phyloP scores from a whole-genome alignment of 2,797 vertebrate species.

The Phataginus tricuspis region DNA sequence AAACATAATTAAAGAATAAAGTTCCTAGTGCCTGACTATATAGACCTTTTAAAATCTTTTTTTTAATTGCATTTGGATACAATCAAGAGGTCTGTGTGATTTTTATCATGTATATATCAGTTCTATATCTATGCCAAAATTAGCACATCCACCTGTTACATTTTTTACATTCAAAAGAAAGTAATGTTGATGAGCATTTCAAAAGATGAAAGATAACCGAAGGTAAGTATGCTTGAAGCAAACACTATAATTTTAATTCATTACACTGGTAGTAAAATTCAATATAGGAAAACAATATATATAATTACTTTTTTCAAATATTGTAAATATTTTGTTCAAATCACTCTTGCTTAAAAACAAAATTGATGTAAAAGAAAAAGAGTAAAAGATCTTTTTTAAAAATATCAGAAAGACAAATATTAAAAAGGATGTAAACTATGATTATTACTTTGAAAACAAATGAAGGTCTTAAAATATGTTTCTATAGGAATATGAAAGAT shows the following conservation, averaged over 20 bases:
- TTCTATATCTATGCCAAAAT: slow-evolving; percentile 3
- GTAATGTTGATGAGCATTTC: slow-evolving; percentile 15
- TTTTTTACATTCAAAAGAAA: slow-evolving; percentile 1
- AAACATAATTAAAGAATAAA: slow-evolving; percentile 41
- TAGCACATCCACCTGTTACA: neutral
- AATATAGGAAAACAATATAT: neutral
- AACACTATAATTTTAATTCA: neutral
- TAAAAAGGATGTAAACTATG: neutral
- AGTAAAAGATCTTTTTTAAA: neutral
- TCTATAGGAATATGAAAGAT: neutral
- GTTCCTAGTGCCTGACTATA: neutral
- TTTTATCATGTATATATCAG: neutral
- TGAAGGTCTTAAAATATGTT: neutral
- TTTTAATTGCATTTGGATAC: slow-evolving; percentile 18
- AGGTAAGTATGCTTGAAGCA: neutral
- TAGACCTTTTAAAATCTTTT: neutral
- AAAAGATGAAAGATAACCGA: neutral
- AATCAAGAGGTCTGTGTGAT: neutral
- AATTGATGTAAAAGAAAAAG: neutral
- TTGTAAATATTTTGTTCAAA: neutral
- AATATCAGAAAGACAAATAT: neutral
- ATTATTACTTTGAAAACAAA: slow-evolving; percentile 4
- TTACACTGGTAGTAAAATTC: neutral
- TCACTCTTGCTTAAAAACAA: neutral
- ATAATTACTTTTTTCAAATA: neutral